These are phyloP conservation scores for Pseudococcus jackbeardsleyi DNA, from an alignment of 2,888 invertebrate species.

Conservation along the genomic window DNA sequence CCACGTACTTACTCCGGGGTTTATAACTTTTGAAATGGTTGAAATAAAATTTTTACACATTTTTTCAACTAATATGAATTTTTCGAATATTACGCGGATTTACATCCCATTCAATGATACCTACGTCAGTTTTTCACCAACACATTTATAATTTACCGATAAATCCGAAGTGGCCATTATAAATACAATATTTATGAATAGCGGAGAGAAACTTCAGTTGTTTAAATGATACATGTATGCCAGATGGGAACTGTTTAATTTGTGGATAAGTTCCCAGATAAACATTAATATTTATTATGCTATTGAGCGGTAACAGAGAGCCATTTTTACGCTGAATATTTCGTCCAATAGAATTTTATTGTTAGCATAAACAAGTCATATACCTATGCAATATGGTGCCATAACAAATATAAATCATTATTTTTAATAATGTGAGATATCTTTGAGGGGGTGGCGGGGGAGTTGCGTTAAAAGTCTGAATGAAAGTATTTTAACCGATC, in stretches of 20 bases:
- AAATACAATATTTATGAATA: constrained; percentile 54
- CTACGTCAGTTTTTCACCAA: constrained; percentile 42
- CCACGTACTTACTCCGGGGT: neutral
- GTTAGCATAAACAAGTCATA: constrained; percentile 43
- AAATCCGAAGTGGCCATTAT: constrained; percentile 39
- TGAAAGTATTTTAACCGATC: neutral
- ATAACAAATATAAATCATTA: constrained; percentile 2
- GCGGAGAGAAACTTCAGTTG: constrained; percentile 35
- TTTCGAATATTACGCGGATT: constrained; percentile 4
- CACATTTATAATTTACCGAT: constrained; percentile 45
- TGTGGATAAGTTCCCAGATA: constrained; percentile 51
- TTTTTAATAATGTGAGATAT: neutral
- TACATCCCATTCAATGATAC: constrained; percentile 17
- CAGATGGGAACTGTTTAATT: constrained; percentile 54
- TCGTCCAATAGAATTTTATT: constrained; percentile 54
- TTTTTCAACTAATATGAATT: constrained; percentile 13
- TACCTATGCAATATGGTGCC: neutral
- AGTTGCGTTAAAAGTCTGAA: neutral
- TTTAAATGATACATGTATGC: constrained; percentile 53
- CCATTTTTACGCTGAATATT: constrained; percentile 46
- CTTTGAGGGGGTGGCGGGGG: neutral
- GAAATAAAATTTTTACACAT: constrained; percentile 7
- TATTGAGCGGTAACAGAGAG: constrained; percentile 55
- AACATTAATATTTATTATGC: constrained; percentile 55
- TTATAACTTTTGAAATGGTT: constrained; percentile 17